Percentiles rank a stretch among this genome's conserved stretches.
Conservation (phyloP, 2,797 vertebrate genomes). For the Neosalanx taihuensis region DNA sequence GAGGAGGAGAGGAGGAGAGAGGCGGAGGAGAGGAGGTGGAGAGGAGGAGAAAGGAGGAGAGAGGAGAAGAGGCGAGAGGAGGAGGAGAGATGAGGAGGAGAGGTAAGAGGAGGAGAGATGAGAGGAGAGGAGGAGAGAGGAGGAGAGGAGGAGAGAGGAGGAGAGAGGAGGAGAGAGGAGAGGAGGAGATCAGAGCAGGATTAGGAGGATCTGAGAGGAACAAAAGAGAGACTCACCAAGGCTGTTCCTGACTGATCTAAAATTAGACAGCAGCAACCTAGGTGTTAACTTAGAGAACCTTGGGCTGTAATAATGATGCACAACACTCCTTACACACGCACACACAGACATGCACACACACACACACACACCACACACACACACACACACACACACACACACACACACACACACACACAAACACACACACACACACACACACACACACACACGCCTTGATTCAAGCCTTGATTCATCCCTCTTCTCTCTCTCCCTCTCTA, state of each 20-base stretch:
- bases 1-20: too few relatives aligned
- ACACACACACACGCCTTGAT: not conserved
- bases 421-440: not conserved
- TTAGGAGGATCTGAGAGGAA: constrained; percentile 48
- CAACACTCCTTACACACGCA: constrained; percentile 40
- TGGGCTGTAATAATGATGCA: constrained; percentile 56
- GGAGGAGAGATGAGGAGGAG: constrained; percentile 16
- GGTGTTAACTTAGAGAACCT: constrained; percentile 58
- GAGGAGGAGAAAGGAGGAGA: constrained; percentile 52
- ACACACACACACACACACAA: not conserved
- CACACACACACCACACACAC: not conserved
- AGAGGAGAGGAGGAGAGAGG: constrained; percentile 56
- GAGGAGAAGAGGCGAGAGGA: constrained; percentile 40
- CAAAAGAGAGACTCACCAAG: constrained; percentile 52
- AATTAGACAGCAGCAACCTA: constrained; percentile 61
- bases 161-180: too few relatives aligned
- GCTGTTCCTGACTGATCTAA: constrained; percentile 65
- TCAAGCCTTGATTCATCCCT: too few relatives aligned
- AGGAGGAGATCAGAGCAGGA: constrained; percentile 15
- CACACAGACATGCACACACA: constrained; percentile 1
- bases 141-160: too few relatives aligned
- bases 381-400: not conserved
- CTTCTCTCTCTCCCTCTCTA: too few relatives aligned
- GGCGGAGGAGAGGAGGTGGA: too few relatives aligned
- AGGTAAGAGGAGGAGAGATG: constrained; percentile 31